Evolutionary conservation across 2,113 vertebrate species (phyloP).

Genomic region (Seriola dumerili): DNA sequence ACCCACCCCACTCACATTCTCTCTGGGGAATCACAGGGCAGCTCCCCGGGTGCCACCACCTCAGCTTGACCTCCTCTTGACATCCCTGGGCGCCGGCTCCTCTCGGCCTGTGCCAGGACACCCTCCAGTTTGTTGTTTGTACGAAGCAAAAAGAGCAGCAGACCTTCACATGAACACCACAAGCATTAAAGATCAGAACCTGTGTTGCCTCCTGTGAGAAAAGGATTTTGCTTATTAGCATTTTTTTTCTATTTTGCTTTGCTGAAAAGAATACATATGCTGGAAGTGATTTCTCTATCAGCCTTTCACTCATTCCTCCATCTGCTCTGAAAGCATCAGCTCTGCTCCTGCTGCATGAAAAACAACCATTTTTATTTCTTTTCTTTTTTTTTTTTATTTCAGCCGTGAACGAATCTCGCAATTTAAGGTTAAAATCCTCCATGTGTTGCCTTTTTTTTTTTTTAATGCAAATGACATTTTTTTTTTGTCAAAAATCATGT

Average conservation of each 20-base stretch:
- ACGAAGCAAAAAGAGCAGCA: not conserved
- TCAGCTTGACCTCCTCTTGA: slow-evolving; percentile 22
- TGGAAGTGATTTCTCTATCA: slow-evolving; percentile 7
- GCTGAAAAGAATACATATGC: not conserved
- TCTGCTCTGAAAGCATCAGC: slow-evolving; percentile 26
- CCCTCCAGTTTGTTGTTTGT: not conserved
- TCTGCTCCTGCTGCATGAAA: slow-evolving; percentile 7
- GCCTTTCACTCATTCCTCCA: slow-evolving; percentile 26
- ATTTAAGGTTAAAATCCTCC: not conserved
- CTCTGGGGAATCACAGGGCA: slow-evolving; percentile 3
- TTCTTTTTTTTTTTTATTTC: not conserved
- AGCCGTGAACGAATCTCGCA: not conserved
- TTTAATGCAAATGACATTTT: not conserved
- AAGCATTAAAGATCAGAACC: not conserved
- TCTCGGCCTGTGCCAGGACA: not conserved
- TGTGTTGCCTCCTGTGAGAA: slow-evolving; percentile 5
- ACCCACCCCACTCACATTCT: slow-evolving; percentile 3
- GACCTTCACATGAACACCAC: not conserved
- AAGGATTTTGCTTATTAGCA: not conserved
- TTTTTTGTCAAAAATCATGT: slow-evolving; percentile 15
- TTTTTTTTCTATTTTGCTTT: not conserved
- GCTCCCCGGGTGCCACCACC: slow-evolving; percentile 11
- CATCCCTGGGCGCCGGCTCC: not conserved
- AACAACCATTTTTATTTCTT: not conserved
- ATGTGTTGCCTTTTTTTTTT: not conserved